Percentiles rank a stretch among this genome's conserved stretches.
phyloP scores from a whole-genome alignment of 2,113 vertebrate genomes.

The Chloebia gouldiae region DNA sequence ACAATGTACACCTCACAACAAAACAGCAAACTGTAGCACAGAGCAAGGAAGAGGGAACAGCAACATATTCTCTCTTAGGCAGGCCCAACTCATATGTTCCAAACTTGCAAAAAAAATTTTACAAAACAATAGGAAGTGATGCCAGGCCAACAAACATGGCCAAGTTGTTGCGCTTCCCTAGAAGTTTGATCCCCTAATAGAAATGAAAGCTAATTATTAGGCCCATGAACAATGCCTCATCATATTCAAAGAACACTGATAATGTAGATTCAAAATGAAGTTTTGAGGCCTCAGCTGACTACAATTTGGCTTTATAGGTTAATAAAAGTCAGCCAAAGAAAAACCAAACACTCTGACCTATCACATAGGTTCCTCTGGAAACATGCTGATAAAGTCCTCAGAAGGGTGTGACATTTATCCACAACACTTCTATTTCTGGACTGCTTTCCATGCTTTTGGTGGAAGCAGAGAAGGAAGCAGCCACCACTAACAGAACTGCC shows the following conservation, averaged over 20 bases:
- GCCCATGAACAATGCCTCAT: background rate
- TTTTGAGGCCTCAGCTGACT: background rate
- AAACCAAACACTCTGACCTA: background rate
- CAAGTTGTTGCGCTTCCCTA: background rate
- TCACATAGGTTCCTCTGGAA: background rate
- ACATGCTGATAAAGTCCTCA: background rate
- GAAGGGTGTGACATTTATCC: background rate
- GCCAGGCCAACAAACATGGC: background rate
- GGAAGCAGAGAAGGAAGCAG: background rate
- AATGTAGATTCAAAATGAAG: background rate
- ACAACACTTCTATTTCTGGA: background rate
- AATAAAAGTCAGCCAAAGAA: background rate
- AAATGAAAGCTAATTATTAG: background rate
- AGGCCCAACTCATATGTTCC: background rate
- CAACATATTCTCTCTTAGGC: slow-evolving; percentile 60
- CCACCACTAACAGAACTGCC: background rate
- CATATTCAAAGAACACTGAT: background rate
- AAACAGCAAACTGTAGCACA: slow-evolving; percentile 43
- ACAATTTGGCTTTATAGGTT: background rate
- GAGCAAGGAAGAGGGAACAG: slow-evolving; percentile 42
- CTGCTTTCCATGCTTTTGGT: background rate
- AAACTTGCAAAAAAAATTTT: background rate
- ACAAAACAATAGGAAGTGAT: background rate
- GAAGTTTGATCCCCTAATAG: background rate
- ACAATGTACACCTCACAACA: slow-evolving; percentile 52